Conservation (phyloP, 2,888 invertebrate species). For the Trypoxylon attenuatum region DNA sequence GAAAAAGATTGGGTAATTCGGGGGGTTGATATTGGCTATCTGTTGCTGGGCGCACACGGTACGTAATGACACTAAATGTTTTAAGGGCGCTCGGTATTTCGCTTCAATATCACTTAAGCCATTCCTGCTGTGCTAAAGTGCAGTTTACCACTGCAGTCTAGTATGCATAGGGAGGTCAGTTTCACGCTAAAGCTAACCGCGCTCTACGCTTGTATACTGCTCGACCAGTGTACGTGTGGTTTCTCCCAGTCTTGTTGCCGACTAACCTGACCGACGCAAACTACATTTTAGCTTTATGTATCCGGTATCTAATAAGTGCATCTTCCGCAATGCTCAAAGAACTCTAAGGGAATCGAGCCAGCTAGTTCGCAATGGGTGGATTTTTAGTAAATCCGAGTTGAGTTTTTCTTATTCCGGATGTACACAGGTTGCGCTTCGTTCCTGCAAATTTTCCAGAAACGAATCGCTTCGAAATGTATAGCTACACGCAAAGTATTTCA, state of each 20-base stretch:
- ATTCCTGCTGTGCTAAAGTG: slow-evolving; percentile 52
- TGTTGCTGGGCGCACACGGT: slow-evolving; percentile 1
- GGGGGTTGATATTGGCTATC: slow-evolving; percentile 16
- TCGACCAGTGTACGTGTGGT: slow-evolving; percentile 37
- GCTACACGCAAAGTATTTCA: too few species aligned
- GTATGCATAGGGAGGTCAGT: slow-evolving; percentile 53
- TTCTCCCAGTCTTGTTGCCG: slow-evolving; percentile 38
- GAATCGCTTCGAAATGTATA: too few species aligned
- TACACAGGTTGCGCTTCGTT: too few species aligned
- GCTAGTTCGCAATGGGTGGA: neutral
- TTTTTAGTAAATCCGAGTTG: too few species aligned
- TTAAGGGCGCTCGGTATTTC: slow-evolving; percentile 50
- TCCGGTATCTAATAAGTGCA: slow-evolving; percentile 36
- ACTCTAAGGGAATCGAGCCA: slow-evolving; percentile 2
- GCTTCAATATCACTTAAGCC: slow-evolving; percentile 57
- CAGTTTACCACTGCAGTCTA: slow-evolving; percentile 54
- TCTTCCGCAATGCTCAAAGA: slow-evolving; percentile 20
- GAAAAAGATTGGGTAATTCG: too few species aligned
- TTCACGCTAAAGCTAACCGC: slow-evolving; percentile 56
- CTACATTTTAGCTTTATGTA: slow-evolving; percentile 37
- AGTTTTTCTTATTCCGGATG: too few species aligned
- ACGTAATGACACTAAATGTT: slow-evolving; percentile 53
- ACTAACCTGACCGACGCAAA: slow-evolving; percentile 34
- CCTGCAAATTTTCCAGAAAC: too few species aligned
- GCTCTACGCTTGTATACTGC: slow-evolving; percentile 29